These are phyloP conservation scores for Heliconius nattereri DNA, from an alignment of 1,140 invertebrate species.

Conservation along the genomic window DNA sequence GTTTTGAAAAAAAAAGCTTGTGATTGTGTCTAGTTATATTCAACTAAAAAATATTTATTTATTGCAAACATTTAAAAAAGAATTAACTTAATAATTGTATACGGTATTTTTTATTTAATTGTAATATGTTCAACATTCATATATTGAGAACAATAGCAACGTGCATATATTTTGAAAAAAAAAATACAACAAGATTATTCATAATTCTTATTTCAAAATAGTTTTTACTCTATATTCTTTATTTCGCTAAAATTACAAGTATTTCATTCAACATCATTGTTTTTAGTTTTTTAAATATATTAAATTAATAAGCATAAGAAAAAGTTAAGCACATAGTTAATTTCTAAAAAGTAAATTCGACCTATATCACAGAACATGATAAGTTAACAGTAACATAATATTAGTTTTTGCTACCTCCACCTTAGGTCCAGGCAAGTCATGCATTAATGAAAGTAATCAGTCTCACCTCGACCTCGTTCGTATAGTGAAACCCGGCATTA, in stretches of 20 bases:
- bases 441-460: conserved; percentile 68
- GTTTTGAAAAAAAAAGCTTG: neutral
- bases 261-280: too few relatives aligned
- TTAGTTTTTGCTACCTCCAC: conserved; percentile 42
- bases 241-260: too few relatives aligned
- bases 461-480: conserved; percentile 60
- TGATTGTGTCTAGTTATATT: neutral
- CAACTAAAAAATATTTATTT: neutral
- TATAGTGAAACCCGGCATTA: conserved; percentile 49
- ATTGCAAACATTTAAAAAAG: neutral
- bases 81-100: too few relatives aligned
- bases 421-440: conserved; percentile 50
- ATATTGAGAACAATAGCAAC: too few relatives aligned
- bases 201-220: too few relatives aligned
- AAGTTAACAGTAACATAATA: conserved; percentile 48
- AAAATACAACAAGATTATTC: too few relatives aligned
- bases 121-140: too few relatives aligned
- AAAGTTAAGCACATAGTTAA: neutral
- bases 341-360: neutral
- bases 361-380: conserved; percentile 12
- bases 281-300: neutral
- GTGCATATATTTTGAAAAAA: too few relatives aligned
- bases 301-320: neutral
- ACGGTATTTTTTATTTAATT: too few relatives aligned
- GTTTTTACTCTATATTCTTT: too few relatives aligned